These are phyloP conservation scores for Apaloderma vittatum DNA, from an alignment of 2,113 vertebrate genomes.

Conservation along the genomic window DNA sequence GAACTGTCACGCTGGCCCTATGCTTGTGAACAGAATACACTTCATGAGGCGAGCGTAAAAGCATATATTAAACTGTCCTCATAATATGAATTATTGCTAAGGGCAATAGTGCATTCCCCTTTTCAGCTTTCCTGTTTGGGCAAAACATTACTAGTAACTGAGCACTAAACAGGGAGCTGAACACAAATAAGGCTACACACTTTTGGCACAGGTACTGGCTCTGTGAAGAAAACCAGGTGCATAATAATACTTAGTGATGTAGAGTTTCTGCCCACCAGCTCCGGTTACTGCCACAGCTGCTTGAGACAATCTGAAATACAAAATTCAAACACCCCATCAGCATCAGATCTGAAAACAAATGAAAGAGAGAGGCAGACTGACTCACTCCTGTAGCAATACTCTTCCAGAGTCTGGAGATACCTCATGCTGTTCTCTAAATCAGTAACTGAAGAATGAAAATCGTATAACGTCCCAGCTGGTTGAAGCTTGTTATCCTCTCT, in stretches of 20 bases:
- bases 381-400: neutral
- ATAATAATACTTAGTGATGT: neutral
- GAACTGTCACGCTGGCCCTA: neutral
- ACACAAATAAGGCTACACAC: neutral
- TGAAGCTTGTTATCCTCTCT: neutral
- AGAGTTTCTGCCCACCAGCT: neutral
- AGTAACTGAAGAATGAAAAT: neutral
- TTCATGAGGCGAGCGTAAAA: neutral
- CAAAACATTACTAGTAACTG: neutral
- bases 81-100: neutral
- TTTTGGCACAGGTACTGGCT: neutral
- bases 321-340: neutral
- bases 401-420: neutral
- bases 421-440: neutral
- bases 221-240: neutral
- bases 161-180: neutral
- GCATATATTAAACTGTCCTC: neutral
- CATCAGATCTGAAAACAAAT: neutral
- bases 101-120: neutral
- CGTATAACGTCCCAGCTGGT: neutral
- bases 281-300: neutral
- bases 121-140: neutral
- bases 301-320: neutral
- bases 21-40: neutral
- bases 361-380: neutral